Percentiles rank a stretch among this genome's conserved stretches.
phyloP scores from a whole-genome alignment of 2,888 invertebrate genomes.

The Lapara coniferarum region DNA sequence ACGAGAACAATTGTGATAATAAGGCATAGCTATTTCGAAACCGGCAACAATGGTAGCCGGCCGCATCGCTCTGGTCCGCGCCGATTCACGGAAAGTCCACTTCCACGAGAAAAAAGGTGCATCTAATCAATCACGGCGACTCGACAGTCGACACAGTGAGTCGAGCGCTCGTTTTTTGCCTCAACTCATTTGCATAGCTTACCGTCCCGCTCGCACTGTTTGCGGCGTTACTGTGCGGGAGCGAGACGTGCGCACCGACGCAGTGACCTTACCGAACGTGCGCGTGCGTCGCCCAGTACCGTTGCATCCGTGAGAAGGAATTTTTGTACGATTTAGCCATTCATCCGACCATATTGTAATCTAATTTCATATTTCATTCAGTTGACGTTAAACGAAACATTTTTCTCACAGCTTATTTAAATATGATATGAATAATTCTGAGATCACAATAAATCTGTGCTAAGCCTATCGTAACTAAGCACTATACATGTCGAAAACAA shows the following conservation, averaged over 20 bases:
- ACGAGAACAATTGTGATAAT: conserved; percentile 49
- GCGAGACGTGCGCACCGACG: conserved; percentile 52
- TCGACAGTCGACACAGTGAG: conserved; percentile 66
- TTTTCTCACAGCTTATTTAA: conserved; percentile 8
- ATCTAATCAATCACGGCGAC: conserved; percentile 75
- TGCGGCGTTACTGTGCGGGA: conserved; percentile 36
- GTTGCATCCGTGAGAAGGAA: conserved; percentile 77
- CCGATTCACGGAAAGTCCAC: conserved; percentile 60
- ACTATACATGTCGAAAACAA: too few species aligned
- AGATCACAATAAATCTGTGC: not conserved
- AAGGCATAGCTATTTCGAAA: conserved; percentile 54
- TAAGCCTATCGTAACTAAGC: too few species aligned
- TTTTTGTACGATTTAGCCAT: conserved; percentile 64
- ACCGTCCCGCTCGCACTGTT: conserved; percentile 48
- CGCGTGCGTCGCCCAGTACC: conserved; percentile 69
- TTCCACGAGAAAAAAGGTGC: conserved; percentile 69
- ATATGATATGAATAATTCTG: not conserved
- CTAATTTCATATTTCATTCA: conserved; percentile 43
- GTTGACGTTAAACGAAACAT: conserved; percentile 29
- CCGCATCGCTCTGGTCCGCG: conserved; percentile 41
- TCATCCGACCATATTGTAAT: conserved; percentile 61
- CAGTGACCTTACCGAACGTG: conserved; percentile 64
- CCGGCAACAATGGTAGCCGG: conserved; percentile 57
- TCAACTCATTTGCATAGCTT: conserved; percentile 66
- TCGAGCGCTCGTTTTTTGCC: conserved; percentile 65